Base-by-base conservation (phyloP, 1,140 invertebrate species). In the Nixonia krombeini region DNA sequence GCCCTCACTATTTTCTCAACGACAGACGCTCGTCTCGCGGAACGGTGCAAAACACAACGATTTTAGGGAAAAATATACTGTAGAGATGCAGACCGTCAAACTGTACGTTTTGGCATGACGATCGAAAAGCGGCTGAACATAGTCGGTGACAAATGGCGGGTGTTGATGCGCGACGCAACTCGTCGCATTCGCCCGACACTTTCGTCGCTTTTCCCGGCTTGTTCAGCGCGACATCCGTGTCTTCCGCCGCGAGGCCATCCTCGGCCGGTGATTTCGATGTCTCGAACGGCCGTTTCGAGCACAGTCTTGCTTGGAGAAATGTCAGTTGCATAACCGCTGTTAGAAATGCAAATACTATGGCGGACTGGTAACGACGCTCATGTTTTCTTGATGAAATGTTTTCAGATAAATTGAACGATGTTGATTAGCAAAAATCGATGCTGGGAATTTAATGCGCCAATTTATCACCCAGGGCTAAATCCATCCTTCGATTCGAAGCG, bases 111-210 rank as follows among this genome's bases (percentile, higher is more conserved):
- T 70, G 67, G 67, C 67, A 65, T 58, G 51, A 23, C 50, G 67
- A 70, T 70, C 56, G 62, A 65, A 70, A 65, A 65, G 56, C 61
- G 61, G 52, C 51, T 64, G 55, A 47, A 70, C 65, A 45, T 70
- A 47, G 58, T 53, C 59, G 56, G 65, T 70, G 67, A 70, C 61
- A 61, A 70, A 64, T 65, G 56, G 17, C 28, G 33, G 28, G 12
- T 16, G 56, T 49, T 70, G 67, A 64, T 70, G 61, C 64, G 52
- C 61, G 50, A 52, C 52, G 59, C 61, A 57, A 65, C 45, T 61
- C 47, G 50, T 44, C 55, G 56, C 50, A 18, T 42, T 40, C 45
- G 23, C 42, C 16, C 35, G 7, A 15, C 47, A 51, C 45, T 56
- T 64, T n/a, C 51, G 50, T 9, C 45, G 38, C 13, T 35, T 45